Percentiles rank a stretch among this genome's conserved stretches.
phyloP scores from a whole-genome alignment of 2,888 invertebrate species.

The Neoscelio sp. region DNA sequence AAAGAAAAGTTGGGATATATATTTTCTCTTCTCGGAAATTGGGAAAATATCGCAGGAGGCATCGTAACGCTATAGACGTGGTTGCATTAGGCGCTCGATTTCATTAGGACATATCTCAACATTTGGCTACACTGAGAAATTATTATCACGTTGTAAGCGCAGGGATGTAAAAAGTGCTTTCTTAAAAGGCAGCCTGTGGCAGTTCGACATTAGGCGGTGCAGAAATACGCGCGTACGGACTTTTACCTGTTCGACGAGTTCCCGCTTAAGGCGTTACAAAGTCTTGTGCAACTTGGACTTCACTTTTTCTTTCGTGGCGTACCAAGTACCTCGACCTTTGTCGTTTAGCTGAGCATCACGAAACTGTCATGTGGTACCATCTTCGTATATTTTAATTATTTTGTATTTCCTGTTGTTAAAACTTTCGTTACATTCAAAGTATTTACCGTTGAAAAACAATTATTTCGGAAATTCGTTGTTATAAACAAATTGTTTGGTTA shows the following conservation, averaged over 20 bases:
- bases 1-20: constrained; percentile 22
- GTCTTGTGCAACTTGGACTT: constrained; percentile 78
- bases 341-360: constrained; percentile 37
- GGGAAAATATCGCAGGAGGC: constrained; percentile 48
- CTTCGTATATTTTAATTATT: not conserved
- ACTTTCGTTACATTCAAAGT: constrained; percentile 1
- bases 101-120: constrained; percentile 58
- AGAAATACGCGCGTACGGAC: constrained; percentile 61
- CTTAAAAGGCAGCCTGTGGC: constrained; percentile 67
- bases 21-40: constrained; percentile 46
- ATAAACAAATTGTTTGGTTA: too few relatives aligned
- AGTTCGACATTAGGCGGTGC: constrained; percentile 70
- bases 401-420: constrained; percentile 1
- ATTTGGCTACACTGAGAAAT: constrained; percentile 67
- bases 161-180: constrained; percentile 58
- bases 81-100: constrained; percentile 37
- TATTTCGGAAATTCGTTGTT: too few relatives aligned
- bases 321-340: constrained; percentile 67
- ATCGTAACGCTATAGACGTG: constrained; percentile 18
- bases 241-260: constrained; percentile 77
- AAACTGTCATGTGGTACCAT: constrained; percentile 37
- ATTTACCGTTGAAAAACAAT: not conserved
- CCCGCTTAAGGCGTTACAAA: constrained; percentile 79
- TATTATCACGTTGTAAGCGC: constrained; percentile 65
- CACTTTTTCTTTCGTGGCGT: constrained; percentile 75